These are phyloP conservation scores for Tetrapedia diversipes DNA, from an alignment of 2,888 invertebrate species.

Conservation along the genomic window DNA sequence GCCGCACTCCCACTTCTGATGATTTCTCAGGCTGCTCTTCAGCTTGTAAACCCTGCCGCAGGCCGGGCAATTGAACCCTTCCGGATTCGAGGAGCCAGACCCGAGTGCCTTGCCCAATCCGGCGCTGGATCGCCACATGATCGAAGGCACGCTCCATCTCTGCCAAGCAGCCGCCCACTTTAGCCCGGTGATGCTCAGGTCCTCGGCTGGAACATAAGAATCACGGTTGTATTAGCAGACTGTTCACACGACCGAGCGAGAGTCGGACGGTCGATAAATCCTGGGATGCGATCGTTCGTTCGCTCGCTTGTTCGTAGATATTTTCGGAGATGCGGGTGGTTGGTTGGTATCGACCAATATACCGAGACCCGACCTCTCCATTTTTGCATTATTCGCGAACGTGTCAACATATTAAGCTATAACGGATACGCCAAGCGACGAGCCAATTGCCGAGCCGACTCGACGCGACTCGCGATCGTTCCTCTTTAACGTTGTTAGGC, in stretches of 20 bases:
- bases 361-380: slow-evolving; percentile 39
- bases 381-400: slow-evolving; percentile 7
- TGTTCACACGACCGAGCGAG: slow-evolving; percentile 43
- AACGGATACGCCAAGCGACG: slow-evolving; percentile 37
- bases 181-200: slow-evolving; percentile 90
- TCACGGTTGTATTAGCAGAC: slow-evolving; percentile 75
- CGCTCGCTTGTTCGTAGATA: slow-evolving; percentile 2
- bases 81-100: slow-evolving; percentile 77
- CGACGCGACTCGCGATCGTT: slow-evolving; percentile 14
- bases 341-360: slow-evolving; percentile 49
- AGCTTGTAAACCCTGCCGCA: slow-evolving; percentile 94
- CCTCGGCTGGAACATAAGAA: slow-evolving; percentile 85
- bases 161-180: slow-evolving; percentile 88
- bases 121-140: slow-evolving; percentile 81
- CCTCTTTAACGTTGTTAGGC: neutral
- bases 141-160: slow-evolving; percentile 82
- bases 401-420: slow-evolving; percentile 53
- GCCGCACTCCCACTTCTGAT: slow-evolving; percentile 83
- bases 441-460: neutral
- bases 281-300: slow-evolving; percentile 31
- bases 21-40: slow-evolving; percentile 87
- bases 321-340: slow-evolving; percentile 38
- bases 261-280: slow-evolving; percentile 41
- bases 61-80: slow-evolving; percentile 90
- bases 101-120: slow-evolving; percentile 79